These are phyloP conservation scores for Siderastrea siderea DNA, from an alignment of 92 coral and sea anemone genomes.

Conservation along the genomic window DNA sequence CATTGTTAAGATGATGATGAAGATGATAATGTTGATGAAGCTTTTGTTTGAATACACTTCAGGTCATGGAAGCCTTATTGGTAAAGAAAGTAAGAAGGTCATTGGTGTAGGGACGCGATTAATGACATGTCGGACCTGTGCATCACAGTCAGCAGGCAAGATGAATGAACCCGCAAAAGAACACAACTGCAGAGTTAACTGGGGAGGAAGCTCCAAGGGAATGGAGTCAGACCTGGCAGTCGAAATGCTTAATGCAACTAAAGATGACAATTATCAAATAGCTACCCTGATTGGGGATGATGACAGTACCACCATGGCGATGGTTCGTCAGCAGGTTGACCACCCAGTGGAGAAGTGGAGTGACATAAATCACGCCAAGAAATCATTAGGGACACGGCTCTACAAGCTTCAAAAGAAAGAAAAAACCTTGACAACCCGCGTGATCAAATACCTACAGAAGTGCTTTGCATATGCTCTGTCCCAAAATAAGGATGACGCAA, in stretches of 20 bases:
- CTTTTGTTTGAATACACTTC: background rate
- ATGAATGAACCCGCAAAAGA: conserved; percentile 1
- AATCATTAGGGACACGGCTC: conserved; percentile 35
- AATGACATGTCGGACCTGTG: conserved; percentile 36
- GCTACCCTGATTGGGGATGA: conserved; percentile 37
- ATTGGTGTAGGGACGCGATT: conserved; percentile 29
- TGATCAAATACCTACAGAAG: conserved; percentile 42
- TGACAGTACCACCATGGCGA: conserved; percentile 55
- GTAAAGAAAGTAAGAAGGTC: conserved; percentile 44
- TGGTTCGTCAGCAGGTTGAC: conserved; percentile 25
- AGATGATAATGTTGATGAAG: background rate
- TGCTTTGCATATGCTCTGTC: conserved; percentile 48
- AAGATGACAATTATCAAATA: conserved; percentile 16
- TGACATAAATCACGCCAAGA: conserved; percentile 47
- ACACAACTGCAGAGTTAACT: conserved; percentile 51
- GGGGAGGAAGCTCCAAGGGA: conserved; percentile 47
- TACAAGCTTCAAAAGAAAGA: conserved; percentile 21
- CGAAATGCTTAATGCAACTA: conserved; percentile 12
- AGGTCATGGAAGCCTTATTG: conserved; percentile 59
- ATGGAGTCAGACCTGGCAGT: conserved; percentile 60
- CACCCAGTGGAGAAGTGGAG: conserved; percentile 45
- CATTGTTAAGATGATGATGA: background rate
- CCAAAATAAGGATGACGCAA: conserved; percentile 26
- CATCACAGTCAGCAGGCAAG: conserved; percentile 7
- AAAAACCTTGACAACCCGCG: conserved; percentile 44